These are phyloP conservation scores for Rhagophthalmus giganteus DNA, from an alignment of 2,888 invertebrate genomes.

Conservation along the genomic window DNA sequence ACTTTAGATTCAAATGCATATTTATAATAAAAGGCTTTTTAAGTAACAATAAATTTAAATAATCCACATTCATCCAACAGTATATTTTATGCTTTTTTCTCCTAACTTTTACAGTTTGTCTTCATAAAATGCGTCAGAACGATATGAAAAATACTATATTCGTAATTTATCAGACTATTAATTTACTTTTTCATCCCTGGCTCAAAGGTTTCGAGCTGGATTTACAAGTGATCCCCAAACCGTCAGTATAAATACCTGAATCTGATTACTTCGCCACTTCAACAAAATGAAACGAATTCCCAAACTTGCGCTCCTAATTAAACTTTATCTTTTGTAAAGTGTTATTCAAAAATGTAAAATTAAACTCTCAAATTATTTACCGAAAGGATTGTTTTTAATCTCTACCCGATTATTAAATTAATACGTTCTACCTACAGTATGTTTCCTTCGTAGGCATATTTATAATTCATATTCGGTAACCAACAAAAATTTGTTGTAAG, in stretches of 20 bases:
- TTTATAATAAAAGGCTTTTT: conserved; percentile 7
- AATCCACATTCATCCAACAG: conserved; percentile 30
- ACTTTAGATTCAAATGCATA: background rate
- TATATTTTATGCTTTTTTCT: conserved; percentile 27
- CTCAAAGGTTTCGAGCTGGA: conserved; percentile 14
- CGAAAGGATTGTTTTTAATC: too few relatives aligned
- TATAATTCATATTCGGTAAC: too few relatives aligned
- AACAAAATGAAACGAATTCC: conserved; percentile 12
- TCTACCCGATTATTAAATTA: background rate
- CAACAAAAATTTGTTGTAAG: too few relatives aligned
- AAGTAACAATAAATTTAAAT: conserved; percentile 37
- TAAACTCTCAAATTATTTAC: background rate
- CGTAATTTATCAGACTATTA: conserved; percentile 32
- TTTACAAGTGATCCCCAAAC: conserved; percentile 15
- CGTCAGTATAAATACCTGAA: conserved; percentile 22
- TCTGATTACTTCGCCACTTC: conserved; percentile 21
- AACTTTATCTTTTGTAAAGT: conserved; percentile 1
- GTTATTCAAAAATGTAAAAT: background rate
- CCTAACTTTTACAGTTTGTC: conserved; percentile 34
- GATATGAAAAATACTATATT: conserved; percentile 30
- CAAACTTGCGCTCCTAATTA: conserved; percentile 5
- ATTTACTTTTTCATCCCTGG: conserved; percentile 19
- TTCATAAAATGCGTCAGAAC: conserved; percentile 31
- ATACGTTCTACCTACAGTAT: background rate
- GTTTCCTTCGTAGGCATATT: background rate